A percentile compares a stretch with the other conserved stretches of the same genome.
These are phyloP conservation scores for Typhlomys cinereus DNA, from an alignment of 2,113 vertebrate genomes.

Conservation along the genomic window DNA sequence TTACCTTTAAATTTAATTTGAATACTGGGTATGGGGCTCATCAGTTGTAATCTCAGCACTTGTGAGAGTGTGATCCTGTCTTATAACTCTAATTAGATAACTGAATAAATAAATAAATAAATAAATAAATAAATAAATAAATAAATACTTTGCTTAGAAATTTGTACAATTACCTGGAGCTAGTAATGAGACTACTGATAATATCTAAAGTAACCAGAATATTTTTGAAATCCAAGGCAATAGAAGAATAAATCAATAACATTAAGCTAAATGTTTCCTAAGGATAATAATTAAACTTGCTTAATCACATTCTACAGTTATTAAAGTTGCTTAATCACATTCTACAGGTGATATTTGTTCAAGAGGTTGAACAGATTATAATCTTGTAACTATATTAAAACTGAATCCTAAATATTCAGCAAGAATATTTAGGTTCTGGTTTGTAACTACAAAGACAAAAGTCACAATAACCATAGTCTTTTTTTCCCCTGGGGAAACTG, in stretches of 20 bases:
- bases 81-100: background rate
- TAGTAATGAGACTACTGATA: background rate
- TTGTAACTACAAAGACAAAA: background rate
- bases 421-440: no score
- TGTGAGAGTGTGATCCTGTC: background rate
- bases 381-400: background rate
- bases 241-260: background rate
- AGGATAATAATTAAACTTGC: background rate
- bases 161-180: background rate
- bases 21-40: background rate
- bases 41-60: background rate
- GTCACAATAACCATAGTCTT: no score
- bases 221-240: background rate
- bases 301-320: background rate
- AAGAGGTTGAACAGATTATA: background rate
- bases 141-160: no score
- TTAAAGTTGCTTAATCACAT: background rate
- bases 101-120: no score
- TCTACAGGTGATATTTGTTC: background rate
- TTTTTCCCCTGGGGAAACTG: no score
- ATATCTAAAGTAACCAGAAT: background rate
- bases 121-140: no score
- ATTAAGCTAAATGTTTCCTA: background rate
- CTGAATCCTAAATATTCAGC: background rate
- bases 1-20: background rate